phyloP scores from a whole-genome alignment of 2,888 invertebrate genomes.

The Agrotis exclamationis region DNA sequence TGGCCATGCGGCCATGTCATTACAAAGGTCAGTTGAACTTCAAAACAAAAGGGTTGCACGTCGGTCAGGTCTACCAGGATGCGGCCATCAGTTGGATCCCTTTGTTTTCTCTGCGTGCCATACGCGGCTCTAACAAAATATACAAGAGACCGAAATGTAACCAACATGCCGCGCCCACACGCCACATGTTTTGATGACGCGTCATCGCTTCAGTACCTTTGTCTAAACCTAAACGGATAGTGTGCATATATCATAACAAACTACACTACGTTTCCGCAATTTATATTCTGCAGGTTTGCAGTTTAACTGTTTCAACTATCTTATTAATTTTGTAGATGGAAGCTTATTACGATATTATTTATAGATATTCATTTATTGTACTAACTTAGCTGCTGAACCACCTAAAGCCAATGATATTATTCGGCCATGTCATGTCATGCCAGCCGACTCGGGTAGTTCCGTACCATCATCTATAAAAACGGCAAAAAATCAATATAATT shows the following conservation, averaged over 20 bases:
- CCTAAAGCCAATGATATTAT: too few relatives aligned
- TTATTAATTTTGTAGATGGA: conserved; percentile 3
- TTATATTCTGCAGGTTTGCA: conserved; percentile 22
- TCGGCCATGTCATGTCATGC: too few relatives aligned
- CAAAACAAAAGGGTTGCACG: conserved; percentile 71
- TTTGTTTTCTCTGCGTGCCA: conserved; percentile 83
- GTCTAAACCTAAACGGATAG: conserved; percentile 58
- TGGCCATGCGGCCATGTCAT: conserved; percentile 27
- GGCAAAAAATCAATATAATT: too few relatives aligned
- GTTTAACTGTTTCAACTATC: conserved; percentile 9
- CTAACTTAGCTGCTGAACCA: too few relatives aligned
- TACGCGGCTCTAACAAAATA: conserved; percentile 86
- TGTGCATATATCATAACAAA: conserved; percentile 51
- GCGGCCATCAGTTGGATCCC: conserved; percentile 80
- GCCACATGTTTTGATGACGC: conserved; percentile 77
- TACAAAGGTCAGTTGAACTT: conserved; percentile 53
- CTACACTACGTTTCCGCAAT: conserved; percentile 49
- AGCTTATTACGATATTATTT: background rate
- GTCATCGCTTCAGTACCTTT: conserved; percentile 67
- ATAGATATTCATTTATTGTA: background rate
- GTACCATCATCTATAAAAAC: too few relatives aligned
- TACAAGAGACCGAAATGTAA: conserved; percentile 86
- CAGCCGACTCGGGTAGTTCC: too few relatives aligned
- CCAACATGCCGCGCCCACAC: conserved; percentile 83
- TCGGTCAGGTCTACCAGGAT: conserved; percentile 74